These are phyloP conservation scores for Harmothoe impar DNA, from an alignment of 2,888 invertebrate species.

Conservation along the genomic window DNA sequence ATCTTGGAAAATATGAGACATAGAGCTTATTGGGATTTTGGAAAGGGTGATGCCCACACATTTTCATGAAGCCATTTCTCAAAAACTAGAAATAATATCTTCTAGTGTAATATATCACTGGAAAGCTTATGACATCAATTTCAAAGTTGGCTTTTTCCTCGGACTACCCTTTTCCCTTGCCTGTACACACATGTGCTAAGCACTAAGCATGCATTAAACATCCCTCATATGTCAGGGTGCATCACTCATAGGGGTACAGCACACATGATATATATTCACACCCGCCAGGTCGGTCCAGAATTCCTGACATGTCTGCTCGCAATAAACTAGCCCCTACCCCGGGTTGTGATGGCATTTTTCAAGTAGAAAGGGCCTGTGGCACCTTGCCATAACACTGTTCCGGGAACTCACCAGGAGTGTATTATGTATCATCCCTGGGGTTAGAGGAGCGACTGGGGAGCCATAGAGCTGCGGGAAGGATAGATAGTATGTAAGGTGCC, in stretches of 20 bases:
- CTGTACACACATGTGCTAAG: no score
- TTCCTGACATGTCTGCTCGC: background rate
- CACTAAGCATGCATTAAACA: background rate
- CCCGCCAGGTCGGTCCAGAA: background rate
- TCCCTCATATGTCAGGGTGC: background rate
- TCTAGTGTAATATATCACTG: no score
- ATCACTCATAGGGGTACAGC: background rate
- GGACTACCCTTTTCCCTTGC: no score
- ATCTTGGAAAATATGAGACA: no score
- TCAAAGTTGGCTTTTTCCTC: no score
- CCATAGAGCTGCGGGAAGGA: conserved; percentile 2
- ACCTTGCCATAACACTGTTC: conserved; percentile 2
- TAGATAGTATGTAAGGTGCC: background rate
- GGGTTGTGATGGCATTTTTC: background rate
- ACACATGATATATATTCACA: background rate
- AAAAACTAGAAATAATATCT: no score
- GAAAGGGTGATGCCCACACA: no score
- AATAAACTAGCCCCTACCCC: background rate
- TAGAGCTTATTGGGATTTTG: no score
- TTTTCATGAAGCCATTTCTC: no score
- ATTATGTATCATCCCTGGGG: conserved; percentile 13
- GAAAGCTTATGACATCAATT: no score
- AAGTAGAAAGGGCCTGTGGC: background rate
- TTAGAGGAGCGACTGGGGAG: background rate
- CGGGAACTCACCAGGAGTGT: background rate